Percentiles rank a stretch among this genome's conserved stretches.
Conservation (phyloP, 2,113 vertebrate species). For the Glareola pratincola region DNA sequence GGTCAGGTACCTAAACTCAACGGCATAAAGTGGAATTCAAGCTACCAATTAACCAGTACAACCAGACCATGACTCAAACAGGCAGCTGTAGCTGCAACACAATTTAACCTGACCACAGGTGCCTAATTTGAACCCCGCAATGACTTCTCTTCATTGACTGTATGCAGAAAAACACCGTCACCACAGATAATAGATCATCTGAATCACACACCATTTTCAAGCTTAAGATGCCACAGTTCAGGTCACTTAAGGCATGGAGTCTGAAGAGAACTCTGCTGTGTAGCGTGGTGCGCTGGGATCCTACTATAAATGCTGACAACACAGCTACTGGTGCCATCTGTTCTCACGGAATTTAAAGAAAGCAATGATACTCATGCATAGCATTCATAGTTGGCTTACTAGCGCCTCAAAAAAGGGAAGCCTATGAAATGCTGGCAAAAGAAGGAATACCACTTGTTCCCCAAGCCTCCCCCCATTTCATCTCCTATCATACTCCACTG, state of each 20-base stretch:
- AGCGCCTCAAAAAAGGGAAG: not conserved
- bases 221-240: not conserved
- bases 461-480: not conserved
- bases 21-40: not conserved
- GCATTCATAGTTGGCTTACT: not conserved
- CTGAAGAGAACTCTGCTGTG: not conserved
- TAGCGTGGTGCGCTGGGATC: not conserved
- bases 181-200: not conserved
- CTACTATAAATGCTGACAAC: not conserved
- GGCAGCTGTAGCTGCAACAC: not conserved
- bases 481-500: not conserved
- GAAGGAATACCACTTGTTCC: not conserved
- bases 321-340: not conserved
- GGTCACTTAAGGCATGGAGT: not conserved
- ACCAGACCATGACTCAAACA: constrained; percentile 47
- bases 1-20: constrained; percentile 49
- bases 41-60: constrained; percentile 11
- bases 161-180: not conserved
- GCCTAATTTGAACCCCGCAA: not conserved
- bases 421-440: not conserved
- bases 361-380: not conserved
- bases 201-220: constrained; percentile 27
- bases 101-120: not conserved
- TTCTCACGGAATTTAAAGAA: not conserved
- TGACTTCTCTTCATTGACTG: not conserved